Conservation (phyloP, 1,140 invertebrate genomes). For the Orchestia grillus region DNA sequence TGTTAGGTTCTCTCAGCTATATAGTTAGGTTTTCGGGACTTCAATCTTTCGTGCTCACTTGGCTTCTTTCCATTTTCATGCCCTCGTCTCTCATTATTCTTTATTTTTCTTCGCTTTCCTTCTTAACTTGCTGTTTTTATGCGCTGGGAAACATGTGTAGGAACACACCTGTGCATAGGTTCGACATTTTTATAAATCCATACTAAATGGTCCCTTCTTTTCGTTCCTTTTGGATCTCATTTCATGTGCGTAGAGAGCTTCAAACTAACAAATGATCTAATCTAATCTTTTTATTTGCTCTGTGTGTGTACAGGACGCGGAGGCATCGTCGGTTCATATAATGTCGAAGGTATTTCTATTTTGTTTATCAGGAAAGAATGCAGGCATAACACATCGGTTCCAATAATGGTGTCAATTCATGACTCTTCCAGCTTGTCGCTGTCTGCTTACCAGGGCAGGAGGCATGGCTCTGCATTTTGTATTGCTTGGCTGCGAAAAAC, state of each 20-base stretch:
- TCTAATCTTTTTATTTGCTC: conserved; percentile 53
- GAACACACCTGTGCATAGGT: no score
- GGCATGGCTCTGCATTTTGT: neutral
- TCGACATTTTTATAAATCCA: no score
- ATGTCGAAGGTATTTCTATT: conserved; percentile 64
- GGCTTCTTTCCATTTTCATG: neutral
- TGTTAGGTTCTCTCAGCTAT: no score
- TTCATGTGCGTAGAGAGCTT: no score
- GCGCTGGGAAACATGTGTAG: no score
- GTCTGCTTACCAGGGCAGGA: neutral
- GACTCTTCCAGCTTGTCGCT: neutral
- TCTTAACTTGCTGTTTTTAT: no score
- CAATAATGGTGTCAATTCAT: neutral
- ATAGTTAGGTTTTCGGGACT: no score
- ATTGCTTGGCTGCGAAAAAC: neutral
- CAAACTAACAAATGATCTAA: no score
- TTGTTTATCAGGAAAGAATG: neutral
- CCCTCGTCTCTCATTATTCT: neutral
- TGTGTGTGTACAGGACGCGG: conserved; percentile 61
- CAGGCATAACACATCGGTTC: neutral
- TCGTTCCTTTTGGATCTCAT: no score
- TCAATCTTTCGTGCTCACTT: no score
- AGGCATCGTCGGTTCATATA: conserved; percentile 68
- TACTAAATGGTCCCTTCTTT: no score
- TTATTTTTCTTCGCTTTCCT: no score